These are phyloP conservation scores for Rhingia rostrata DNA, from an alignment of 2,888 invertebrate species.

Conservation along the genomic window DNA sequence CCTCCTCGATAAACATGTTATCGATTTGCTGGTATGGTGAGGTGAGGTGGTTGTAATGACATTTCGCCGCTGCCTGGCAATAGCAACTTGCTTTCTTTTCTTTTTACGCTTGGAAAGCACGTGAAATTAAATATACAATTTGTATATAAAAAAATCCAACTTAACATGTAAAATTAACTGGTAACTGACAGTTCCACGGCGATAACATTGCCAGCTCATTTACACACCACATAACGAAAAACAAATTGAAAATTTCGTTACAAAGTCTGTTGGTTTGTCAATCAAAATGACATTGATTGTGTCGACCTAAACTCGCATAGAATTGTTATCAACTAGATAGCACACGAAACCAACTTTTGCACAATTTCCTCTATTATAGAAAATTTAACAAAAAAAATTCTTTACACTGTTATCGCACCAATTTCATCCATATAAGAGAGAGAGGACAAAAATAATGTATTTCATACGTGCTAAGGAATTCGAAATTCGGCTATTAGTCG, in stretches of 20 bases:
- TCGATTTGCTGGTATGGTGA: slow-evolving; percentile 3
- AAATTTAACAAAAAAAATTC: slow-evolving; percentile 24
- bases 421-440: slow-evolving; percentile 58
- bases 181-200: slow-evolving; percentile 4
- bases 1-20: not conserved
- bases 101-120: not conserved
- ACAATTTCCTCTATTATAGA: slow-evolving; percentile 51
- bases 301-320: slow-evolving; percentile 43
- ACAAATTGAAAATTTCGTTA: slow-evolving; percentile 25
- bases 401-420: slow-evolving; percentile 55
- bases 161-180: not conserved
- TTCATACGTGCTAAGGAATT: slow-evolving; percentile 63
- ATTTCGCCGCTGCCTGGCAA: not conserved
- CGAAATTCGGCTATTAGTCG: slow-evolving; percentile 51
- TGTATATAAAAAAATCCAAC: not conserved
- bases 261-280: slow-evolving; percentile 20
- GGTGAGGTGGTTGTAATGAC: not conserved
- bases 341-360: slow-evolving; percentile 44
- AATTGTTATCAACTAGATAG: slow-evolving; percentile 55
- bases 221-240: slow-evolving; percentile 21
- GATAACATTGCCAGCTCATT: not conserved
- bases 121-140: slow-evolving; percentile 7
- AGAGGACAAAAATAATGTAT: slow-evolving; percentile 61
- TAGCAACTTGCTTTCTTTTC: not conserved
- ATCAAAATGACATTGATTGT: slow-evolving; percentile 45